Conservation (phyloP, 2,797 vertebrate genomes). For the Sebastes ruberrimus region DNA sequence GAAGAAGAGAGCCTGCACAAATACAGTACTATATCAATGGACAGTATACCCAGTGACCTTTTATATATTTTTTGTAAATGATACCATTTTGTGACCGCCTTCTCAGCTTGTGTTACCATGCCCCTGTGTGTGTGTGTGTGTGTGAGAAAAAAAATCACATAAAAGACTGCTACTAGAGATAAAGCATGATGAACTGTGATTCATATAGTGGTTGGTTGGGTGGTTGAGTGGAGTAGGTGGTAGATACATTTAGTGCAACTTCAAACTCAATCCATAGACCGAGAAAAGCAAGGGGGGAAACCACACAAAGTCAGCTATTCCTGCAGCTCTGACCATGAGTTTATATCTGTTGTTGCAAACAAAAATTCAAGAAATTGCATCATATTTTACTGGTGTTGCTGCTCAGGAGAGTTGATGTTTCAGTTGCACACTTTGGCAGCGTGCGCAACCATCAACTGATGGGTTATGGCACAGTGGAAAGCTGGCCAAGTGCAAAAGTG, state of each 20-base stretch:
- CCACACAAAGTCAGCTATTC: constrained; percentile 30
- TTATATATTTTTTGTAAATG: constrained; percentile 6
- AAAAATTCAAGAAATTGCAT: constrained; percentile 33
- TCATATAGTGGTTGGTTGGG: constrained; percentile 65
- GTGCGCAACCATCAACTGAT: background rate
- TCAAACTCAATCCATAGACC: constrained; percentile 50
- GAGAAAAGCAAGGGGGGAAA: constrained; percentile 23
- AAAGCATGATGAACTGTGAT: constrained; percentile 56
- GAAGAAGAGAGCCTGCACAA: constrained; percentile 22
- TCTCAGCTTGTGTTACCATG: background rate
- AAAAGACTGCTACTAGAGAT: constrained; percentile 45
- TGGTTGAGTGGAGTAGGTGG: constrained; percentile 73
- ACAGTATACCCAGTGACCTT: constrained; percentile 17
- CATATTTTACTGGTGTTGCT: constrained; percentile 1
- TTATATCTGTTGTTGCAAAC: constrained; percentile 17
- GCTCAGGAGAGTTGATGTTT: background rate
- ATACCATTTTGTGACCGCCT: background rate
- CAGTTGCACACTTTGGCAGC: background rate
- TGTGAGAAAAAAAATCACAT: background rate
- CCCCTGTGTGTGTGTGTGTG: background rate
- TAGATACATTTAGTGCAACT: constrained; percentile 70
- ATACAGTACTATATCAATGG: constrained; percentile 26
- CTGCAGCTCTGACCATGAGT: background rate
- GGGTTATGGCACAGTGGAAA: background rate
- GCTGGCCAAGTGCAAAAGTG: background rate